A percentile compares a stretch with the other conserved stretches of the same genome.
phyloP scores from a whole-genome alignment of 2,888 invertebrate genomes.

The Graphium colonna region DNA sequence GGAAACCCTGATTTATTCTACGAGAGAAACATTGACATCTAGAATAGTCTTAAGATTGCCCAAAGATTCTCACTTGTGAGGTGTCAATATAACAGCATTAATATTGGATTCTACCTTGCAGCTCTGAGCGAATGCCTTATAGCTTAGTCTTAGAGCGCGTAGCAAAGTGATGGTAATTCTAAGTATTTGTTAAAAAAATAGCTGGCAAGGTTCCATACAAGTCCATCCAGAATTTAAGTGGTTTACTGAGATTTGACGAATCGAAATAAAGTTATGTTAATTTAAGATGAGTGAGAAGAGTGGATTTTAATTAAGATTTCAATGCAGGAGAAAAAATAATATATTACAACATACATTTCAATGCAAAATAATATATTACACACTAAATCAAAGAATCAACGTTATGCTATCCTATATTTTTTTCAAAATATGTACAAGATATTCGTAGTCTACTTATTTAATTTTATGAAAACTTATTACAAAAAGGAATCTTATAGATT shows the following conservation, averaged over 20 bases:
- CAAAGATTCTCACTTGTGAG: not conserved
- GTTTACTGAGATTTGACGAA: conserved; percentile 23
- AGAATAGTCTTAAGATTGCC: not conserved
- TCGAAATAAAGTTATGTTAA: conserved; percentile 6
- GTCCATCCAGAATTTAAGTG: conserved; percentile 20
- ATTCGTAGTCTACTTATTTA: conserved; percentile 1
- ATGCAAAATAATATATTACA: not conserved
- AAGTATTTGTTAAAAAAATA: not conserved
- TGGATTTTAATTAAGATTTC: not conserved
- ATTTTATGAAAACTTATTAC: conserved; percentile 12
- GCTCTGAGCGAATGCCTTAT: conserved; percentile 1
- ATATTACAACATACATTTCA: too few relatives aligned
- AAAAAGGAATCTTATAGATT: not conserved
- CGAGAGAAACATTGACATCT: conserved; percentile 12
- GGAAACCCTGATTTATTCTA: conserved; percentile 55
- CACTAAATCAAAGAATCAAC: not conserved
- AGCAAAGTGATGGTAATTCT: not conserved
- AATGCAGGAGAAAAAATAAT: not conserved
- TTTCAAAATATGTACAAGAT: not conserved
- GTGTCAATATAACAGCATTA: conserved; percentile 5
- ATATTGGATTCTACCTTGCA: conserved; percentile 15
- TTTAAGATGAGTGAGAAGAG: not conserved
- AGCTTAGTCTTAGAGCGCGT: not conserved
- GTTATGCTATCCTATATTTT: not conserved
- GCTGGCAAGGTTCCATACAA: conserved; percentile 13